Base-by-base conservation (phyloP, 2,888 invertebrate species). In the Noctuana brunneofusca region DNA sequence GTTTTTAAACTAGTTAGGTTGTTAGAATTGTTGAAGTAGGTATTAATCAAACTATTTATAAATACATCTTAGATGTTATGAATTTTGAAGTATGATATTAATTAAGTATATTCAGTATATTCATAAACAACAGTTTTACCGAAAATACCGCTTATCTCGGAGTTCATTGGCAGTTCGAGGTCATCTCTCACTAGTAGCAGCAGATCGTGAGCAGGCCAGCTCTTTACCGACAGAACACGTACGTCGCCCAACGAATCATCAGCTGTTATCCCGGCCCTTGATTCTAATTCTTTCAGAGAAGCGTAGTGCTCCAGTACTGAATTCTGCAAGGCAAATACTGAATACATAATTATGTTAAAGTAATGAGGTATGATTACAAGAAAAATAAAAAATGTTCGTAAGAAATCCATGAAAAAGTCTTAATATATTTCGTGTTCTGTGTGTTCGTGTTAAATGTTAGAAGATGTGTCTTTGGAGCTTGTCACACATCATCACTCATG, bases 141-240 rank as follows among this genome's bases (percentile, higher is more conserved):
- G 22, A 87, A 79, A 50, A 79, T 38, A 24, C 86, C 83, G 63
- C 70, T 76, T 64, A 83, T 76, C 55, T 87, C 84, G 0, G 76
- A 68, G 63, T 76, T 73, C 58, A 73, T 22, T 8, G 79, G 75
- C 68, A 75, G 64, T 16, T 76, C 70, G 18, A 80, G 66, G 66
- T 86, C 84, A 22, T 82, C 79, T 5, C 84, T 76, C 8, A 87
- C 66, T 1, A 87, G 76, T 63, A 89, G 68, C 30, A 88, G 74
- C 59, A 89, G 71, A 66, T 89, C 89, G 59, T 89, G 84, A 0
- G 86, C 81, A 0, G 87, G 81, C 89, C 89, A 89, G 32, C 73
- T 71, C 30, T 75, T 85, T 46, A 92, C 79, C 1, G 92, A 88
- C 52, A 93, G 68, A 5, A 85, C 68, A 1, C 87, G 80, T 3